Evolutionary conservation across 2,888 invertebrate genomes (phyloP).

Genomic region (Ethmia dodecea): DNA sequence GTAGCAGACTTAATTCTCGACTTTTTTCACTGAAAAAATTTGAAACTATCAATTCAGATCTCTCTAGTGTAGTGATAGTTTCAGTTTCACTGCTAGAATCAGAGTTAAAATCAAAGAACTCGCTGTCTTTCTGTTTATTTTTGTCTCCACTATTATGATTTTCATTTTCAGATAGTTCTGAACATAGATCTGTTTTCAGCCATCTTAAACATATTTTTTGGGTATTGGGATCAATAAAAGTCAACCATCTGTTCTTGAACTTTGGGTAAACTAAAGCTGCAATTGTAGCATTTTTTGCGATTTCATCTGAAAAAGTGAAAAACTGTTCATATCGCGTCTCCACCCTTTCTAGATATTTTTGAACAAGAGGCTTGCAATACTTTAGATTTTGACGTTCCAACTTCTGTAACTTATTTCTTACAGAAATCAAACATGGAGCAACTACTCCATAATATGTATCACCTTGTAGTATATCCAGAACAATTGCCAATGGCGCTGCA

Average conservation of each 20-base stretch:
- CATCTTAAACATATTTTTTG: background rate
- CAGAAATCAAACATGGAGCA: conserved; percentile 14
- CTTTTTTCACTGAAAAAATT: conserved; percentile 18
- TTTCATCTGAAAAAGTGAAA: background rate
- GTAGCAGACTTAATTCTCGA: conserved; percentile 15
- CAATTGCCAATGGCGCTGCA: background rate
- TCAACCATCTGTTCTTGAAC: background rate
- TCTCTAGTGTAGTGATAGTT: background rate
- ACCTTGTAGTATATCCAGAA: background rate
- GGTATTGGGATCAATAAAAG: background rate
- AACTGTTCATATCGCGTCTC: too few species aligned
- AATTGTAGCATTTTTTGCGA: background rate
- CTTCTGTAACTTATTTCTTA: conserved; percentile 11
- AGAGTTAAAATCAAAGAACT: background rate
- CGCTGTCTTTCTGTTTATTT: background rate
- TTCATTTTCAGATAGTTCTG: background rate
- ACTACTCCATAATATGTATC: conserved; percentile 11
- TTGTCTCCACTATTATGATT: background rate
- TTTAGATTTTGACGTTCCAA: background rate
- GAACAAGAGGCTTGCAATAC: background rate
- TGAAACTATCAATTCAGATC: conserved; percentile 16
- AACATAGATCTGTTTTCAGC: background rate
- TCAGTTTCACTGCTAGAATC: background rate
- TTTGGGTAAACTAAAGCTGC: background rate
- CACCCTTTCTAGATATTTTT: background rate